Evolutionary conservation across 2,797 vertebrate genomes (phyloP), one percentile per base, ranked within the genome.

Genomic region (Falco naumanni): DNA sequence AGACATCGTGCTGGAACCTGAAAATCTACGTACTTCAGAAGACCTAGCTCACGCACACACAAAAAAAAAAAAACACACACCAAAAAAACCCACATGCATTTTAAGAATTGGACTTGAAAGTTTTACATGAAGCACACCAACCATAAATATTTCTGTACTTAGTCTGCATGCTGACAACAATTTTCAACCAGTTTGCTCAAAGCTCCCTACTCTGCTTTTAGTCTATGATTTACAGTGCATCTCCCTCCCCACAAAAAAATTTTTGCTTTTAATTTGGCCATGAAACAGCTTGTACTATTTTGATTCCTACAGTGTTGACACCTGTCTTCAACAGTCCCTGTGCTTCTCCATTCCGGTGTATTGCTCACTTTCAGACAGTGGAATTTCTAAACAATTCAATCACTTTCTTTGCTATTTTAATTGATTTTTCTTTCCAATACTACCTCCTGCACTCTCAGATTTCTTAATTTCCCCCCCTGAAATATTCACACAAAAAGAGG

Each of bases 271-370:
- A 13, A 76, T 48, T 63, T 74, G 54, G 34, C 31, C 34, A 37
- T 14, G 6, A 77, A 82, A 66, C 13, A 65, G 21, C 37, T 64
- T 31, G 11, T 26, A 59, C 47, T 33, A 25, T 59, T 57, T 45
- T 33, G 39, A 70, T 41, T 76, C 48, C 63, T 53, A 0, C 65
- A 76, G 25, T 1, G 21, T 54, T 24, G 28, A 50, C 4, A 70
- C 25, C 13, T 41, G 22, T 10, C 11, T 85, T 61, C 18, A 86
- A 53, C 22, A 64, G 39, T 3, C n/a, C 25, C 48, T 26, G 8
- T 9, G 41, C 48, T 66, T 20, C 57, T 69, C 56, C 0, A 0
- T 50, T 53, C 41, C 2, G 1, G 43, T 0, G 10, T 8, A 56
- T 6, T 13, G 25, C 45, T 91, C 21, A 11, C 37, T 68, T 84